Evolutionary conservation across 2,113 vertebrate genomes (phyloP), one percentile per base, ranked within the genome.

Genomic region (Carassius carassius): DNA sequence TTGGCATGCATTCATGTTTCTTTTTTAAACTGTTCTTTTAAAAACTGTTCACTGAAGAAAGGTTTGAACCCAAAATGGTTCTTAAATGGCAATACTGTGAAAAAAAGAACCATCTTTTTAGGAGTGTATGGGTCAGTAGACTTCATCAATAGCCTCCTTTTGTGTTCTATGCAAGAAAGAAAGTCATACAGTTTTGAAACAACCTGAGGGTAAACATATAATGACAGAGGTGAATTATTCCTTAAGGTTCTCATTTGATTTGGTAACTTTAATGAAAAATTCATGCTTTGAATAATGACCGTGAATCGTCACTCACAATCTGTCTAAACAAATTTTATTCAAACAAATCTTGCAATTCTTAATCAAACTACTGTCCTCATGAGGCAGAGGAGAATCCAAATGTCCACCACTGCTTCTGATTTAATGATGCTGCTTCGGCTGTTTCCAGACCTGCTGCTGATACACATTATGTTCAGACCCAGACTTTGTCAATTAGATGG

Each of bases 351-450:
- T 60, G 9, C 9, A 56, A 63, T 29, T 62, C 37, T 25, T 21
- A 75, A 83, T 25, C 70, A 49, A 75, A 47, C 21, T 5, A 8
- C 51, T 16, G 47, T 67, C 4, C 21, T 77, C 21, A 49, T 54
- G 32, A 70, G 70, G 29, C 37, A 29, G 41, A 47, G 25, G 63
- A 78, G 54, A 65, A 74, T 37, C 16, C 63, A 81, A 69, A 84
- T 81, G 78, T 49, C 49, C 58, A 29, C 81, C 73, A 23, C 19
- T 23, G 44, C 32, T 12, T 54, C 16, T 74, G 32, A 76, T 86
- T 86, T 80, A 86, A 67, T 83, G 17, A 80, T 60, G 21, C 37
- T 67, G 58, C 69, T 54, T 54, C 3, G 41, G 70, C 73, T 86
- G 62, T 84, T 41, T 84, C 62, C 63, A 78, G 49, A 78, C 47